Evolutionary conservation across 1,140 invertebrate species (phyloP).

Genomic region (Leguminivora glycinivorella): DNA sequence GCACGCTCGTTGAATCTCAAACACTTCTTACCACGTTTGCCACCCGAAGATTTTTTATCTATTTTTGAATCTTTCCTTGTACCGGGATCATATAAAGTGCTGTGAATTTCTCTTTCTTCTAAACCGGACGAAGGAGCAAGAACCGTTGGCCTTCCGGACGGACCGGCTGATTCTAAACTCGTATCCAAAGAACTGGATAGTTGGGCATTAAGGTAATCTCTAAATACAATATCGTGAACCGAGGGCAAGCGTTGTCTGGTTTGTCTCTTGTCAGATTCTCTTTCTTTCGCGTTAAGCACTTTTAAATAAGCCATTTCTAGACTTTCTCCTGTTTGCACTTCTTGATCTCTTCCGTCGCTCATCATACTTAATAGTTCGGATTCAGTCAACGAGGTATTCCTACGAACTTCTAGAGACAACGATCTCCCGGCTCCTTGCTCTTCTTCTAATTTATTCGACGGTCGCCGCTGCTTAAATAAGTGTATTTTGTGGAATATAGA

Average conservation of each 20-base stretch:
- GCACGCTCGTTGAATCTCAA: slow-evolving; percentile 57
- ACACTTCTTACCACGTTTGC: slow-evolving; percentile 39
- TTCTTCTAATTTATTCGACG: not conserved
- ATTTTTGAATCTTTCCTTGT: not conserved
- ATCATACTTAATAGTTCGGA: slow-evolving; percentile 49
- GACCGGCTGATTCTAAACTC: not conserved
- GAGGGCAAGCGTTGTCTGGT: not conserved
- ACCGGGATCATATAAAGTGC: slow-evolving; percentile 43
- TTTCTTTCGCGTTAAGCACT: slow-evolving; percentile 37
- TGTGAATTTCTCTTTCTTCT: slow-evolving; percentile 56
- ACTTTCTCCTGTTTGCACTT: slow-evolving; percentile 58
- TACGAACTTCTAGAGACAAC: not conserved
- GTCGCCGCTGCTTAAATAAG: not conserved
- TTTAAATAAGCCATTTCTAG: slow-evolving; percentile 44
- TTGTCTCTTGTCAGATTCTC: not conserved
- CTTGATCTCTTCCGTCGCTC: slow-evolving; percentile 35
- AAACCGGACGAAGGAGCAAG: not conserved
- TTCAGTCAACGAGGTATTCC: slow-evolving; percentile 50
- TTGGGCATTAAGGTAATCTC: not conserved
- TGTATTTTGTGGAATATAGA: not conserved
- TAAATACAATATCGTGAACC: not conserved
- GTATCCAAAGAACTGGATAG: not conserved
- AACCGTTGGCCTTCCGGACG: not conserved
- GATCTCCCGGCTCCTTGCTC: not conserved
- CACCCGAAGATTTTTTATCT: slow-evolving; percentile 10